Percentiles rank a stretch among this genome's conserved stretches.
These are phyloP conservation scores for Phyllotreta cruciferae DNA, from an alignment of 2,888 invertebrate species.

Conservation along the genomic window DNA sequence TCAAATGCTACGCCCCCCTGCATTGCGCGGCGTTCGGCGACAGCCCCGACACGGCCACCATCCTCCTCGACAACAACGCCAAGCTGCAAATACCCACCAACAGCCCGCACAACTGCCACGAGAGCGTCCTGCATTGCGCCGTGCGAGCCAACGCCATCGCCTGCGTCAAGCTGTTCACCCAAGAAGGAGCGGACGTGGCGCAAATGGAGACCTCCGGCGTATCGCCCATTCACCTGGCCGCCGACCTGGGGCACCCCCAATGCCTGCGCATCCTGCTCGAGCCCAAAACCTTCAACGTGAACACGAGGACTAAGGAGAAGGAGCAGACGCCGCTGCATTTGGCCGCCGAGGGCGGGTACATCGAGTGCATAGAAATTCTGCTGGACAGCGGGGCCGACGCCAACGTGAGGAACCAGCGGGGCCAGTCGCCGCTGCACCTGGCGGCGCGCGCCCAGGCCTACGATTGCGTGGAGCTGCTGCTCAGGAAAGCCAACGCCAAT, in stretches of 20 bases:
- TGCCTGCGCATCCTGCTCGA: constrained; percentile 78
- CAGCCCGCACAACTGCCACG: constrained; percentile 68
- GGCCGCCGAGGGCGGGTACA: constrained; percentile 87
- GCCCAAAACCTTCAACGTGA: constrained; percentile 74
- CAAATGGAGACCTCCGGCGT: constrained; percentile 77
- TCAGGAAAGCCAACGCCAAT: constrained; percentile 77
- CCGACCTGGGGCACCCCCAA: constrained; percentile 79
- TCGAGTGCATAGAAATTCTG: constrained; percentile 79
- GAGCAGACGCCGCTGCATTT: constrained; percentile 83
- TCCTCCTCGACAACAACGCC: constrained; percentile 77
- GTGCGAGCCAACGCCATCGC: constrained; percentile 85
- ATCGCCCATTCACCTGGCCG: constrained; percentile 81
- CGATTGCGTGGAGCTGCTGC: constrained; percentile 80
- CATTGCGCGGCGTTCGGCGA: constrained; percentile 92
- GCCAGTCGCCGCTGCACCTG: constrained; percentile 85
- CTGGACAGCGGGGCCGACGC: constrained; percentile 79
- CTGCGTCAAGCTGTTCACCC: constrained; percentile 77
- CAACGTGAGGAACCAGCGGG: constrained; percentile 76
- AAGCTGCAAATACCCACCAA: constrained; percentile 71
- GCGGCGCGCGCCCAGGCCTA: constrained; percentile 81
- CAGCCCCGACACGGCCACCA: constrained; percentile 78
- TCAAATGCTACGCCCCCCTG: constrained; percentile 79
- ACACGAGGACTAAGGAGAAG: constrained; percentile 75
- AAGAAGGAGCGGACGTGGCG: constrained; percentile 78
- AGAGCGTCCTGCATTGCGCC: constrained; percentile 83